Evolutionary conservation across 1,140 invertebrate species (phyloP).

Genomic region (Yoshiicerus persimilis): DNA sequence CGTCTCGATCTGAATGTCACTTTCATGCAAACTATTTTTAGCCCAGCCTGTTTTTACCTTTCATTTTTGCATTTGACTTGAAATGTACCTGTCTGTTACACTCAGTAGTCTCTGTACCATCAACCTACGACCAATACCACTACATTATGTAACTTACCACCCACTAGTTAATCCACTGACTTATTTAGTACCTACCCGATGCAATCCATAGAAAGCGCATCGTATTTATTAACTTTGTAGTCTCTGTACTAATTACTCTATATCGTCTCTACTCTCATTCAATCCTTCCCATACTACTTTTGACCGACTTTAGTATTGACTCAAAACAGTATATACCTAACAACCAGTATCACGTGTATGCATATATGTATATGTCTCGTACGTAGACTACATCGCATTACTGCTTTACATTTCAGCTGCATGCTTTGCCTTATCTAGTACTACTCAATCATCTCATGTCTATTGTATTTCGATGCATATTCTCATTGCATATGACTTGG

Average conservation of each 20-base stretch:
- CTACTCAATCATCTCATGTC: background rate
- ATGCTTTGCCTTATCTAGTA: background rate
- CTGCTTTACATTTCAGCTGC: background rate
- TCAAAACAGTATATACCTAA: background rate
- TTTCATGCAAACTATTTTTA: background rate
- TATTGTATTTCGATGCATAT: background rate
- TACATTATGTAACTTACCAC: background rate
- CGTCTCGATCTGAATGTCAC: constrained; percentile 1
- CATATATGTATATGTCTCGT: background rate
- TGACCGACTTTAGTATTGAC: background rate
- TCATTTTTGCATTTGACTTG: background rate
- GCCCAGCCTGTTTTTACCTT: background rate
- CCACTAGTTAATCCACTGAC: background rate
- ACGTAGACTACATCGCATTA: background rate
- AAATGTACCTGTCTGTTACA: background rate
- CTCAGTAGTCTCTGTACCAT: background rate
- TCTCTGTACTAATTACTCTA: background rate
- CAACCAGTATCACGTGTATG: background rate
- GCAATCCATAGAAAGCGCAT: background rate
- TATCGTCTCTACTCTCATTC: background rate
- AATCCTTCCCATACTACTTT: background rate
- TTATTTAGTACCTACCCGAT: background rate
- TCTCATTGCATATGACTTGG: background rate
- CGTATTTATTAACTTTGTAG: background rate
- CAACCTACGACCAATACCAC: background rate